These are phyloP conservation scores for Zeus faber DNA, from an alignment of 2,113 vertebrate genomes.

Conservation along the genomic window DNA sequence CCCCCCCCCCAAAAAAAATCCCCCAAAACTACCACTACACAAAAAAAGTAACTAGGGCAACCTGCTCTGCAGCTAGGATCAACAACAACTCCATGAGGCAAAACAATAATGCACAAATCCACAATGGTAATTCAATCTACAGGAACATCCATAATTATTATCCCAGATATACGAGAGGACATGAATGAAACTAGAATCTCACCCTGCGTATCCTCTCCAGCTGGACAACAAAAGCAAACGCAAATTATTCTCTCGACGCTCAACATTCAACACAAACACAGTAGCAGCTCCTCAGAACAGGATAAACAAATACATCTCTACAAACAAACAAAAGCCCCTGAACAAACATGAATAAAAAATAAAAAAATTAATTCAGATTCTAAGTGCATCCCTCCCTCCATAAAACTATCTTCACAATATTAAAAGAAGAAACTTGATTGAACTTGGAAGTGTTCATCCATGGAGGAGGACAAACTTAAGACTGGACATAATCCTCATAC, in stretches of 20 bases:
- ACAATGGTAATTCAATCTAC: background rate
- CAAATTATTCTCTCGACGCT: background rate
- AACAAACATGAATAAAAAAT: slow-evolving; percentile 9
- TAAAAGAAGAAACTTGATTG: slow-evolving; percentile 1
- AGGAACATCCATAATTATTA: background rate
- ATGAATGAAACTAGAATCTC: no score
- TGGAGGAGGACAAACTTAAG: no score
- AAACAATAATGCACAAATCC: background rate
- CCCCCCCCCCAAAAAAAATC: slow-evolving; percentile 12
- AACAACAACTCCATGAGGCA: background rate
- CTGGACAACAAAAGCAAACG: no score
- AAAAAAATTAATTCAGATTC: no score
- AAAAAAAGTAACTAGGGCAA: slow-evolving; percentile 37
- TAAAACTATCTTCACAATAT: slow-evolving; percentile 36
- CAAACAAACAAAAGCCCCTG: background rate
- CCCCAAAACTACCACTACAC: slow-evolving; percentile 14
- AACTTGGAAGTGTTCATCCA: background rate
- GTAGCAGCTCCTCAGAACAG: slow-evolving; percentile 13
- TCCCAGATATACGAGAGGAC: no score
- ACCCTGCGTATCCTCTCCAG: no score
- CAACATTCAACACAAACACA: background rate
- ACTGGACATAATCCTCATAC: no score
- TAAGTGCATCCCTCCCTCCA: slow-evolving; percentile 27
- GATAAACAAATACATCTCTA: no score
- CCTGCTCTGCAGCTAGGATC: slow-evolving; percentile 5